Base-by-base conservation (phyloP, 2,797 vertebrate genomes). In the Cichlasoma orientale region DNA sequence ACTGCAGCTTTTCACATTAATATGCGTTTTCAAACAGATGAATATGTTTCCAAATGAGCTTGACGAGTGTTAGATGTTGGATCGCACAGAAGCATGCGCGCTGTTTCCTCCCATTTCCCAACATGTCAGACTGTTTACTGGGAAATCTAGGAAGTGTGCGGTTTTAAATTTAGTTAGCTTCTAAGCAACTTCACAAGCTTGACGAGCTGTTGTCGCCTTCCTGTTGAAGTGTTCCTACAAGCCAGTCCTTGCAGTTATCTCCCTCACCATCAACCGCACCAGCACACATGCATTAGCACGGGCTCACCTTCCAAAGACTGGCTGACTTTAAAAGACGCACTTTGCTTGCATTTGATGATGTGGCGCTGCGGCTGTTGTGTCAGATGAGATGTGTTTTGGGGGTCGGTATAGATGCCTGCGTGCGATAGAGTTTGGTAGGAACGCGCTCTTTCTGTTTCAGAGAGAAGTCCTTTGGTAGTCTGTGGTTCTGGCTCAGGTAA, bases 371-470 rank as follows among this genome's bases (percentile, higher is more conserved):
- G 84, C 85, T 93, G 82, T 85, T 87, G 86, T 93, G 90, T 91
- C 84, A 92, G 85, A 88, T 81, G 89, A 93, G 90, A 88, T 47
- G 29, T 88, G 78, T 89, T 90, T 88, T 81, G 73, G 82, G 75
- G 80, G 75, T 70, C 23, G 6, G 38, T 44, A 55, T 80, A 92
- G 90, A 94, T 92, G 88, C 88, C 88, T 92, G 78, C 72, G 72
- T 68, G 73, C 14, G 88, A 92, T 92, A 93, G 19, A 41, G 36
- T 82, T 75, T 80, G 66, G 31, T 74, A 66, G 57, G 70, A 82
- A 77, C 38, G 29, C 23, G 0, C 31, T 59, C 78, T 79, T 83
- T 86, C 41, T 75, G 56, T 78, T 88, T 75, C 38, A 70, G 70
- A 56, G 71, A 9, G 44, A 79, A 50, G 47, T 61, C 4, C 74